phyloP scores from a whole-genome alignment of 2,113 vertebrate species.

The Abramis brama region DNA sequence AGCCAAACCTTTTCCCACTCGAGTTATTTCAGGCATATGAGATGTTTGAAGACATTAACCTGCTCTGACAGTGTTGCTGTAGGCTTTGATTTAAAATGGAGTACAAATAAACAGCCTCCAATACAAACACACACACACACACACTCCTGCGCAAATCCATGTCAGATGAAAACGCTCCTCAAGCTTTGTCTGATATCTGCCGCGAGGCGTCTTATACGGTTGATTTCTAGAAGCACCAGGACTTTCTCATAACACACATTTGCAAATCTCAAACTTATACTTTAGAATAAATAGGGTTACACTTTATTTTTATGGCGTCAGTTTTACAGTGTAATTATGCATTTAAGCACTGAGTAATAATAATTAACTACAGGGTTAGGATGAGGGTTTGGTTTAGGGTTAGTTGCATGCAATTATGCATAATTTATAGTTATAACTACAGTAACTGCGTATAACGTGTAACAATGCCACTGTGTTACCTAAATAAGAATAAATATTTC shows the following conservation, averaged over 20 bases:
- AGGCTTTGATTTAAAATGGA: slow-evolving; percentile 71
- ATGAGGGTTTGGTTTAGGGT: too few species aligned
- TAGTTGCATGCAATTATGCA: too few species aligned
- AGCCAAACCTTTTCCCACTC: slow-evolving; percentile 70
- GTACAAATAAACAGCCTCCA: slow-evolving; percentile 58
- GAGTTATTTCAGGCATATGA: slow-evolving; percentile 70
- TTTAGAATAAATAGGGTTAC: neutral
- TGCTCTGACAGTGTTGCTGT: slow-evolving; percentile 68
- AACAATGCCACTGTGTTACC: too few species aligned
- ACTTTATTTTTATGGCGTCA: too few species aligned
- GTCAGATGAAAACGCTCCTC: neutral
- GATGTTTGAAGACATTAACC: slow-evolving; percentile 69
- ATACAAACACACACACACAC: slow-evolving; percentile 27
- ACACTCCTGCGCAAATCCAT: slow-evolving; percentile 18
- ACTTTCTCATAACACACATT: neutral
- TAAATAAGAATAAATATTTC: neutral
- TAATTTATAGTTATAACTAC: too few species aligned
- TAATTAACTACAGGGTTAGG: too few species aligned
- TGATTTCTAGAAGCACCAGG: neutral
- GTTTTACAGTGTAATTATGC: too few species aligned
- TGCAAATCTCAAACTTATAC: neutral
- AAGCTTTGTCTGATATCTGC: neutral
- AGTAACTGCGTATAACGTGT: too few species aligned
- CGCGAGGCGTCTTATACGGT: neutral
- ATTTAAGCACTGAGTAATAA: too few species aligned